phyloP scores from a whole-genome alignment of 2,888 invertebrate genomes.

The Ormia ochracea region DNA sequence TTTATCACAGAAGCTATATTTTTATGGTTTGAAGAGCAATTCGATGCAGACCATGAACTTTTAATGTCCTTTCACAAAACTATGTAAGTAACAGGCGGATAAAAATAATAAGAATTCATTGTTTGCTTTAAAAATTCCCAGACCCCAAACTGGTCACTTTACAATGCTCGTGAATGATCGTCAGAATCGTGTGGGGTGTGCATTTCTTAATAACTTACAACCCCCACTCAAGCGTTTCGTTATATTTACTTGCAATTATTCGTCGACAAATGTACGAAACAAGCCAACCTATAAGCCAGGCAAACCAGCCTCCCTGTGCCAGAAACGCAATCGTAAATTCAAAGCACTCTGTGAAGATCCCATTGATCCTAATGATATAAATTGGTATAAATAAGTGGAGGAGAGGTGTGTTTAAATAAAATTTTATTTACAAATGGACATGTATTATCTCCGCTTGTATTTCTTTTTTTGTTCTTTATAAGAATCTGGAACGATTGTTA shows the following conservation, averaged over 20 bases:
- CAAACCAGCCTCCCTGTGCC: slow-evolving; percentile 29
- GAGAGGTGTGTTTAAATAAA: no score
- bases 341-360: slow-evolving; percentile 44
- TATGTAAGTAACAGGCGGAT: neutral
- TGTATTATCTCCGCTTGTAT: no score
- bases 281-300: slow-evolving; percentile 57
- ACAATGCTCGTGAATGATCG: slow-evolving; percentile 54
- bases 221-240: slow-evolving; percentile 7
- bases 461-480: no score
- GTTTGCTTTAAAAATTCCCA: neutral
- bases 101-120: no score
- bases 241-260: slow-evolving; percentile 62
- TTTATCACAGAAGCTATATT: slow-evolving; percentile 54
- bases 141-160: slow-evolving; percentile 61
- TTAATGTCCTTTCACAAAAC: slow-evolving; percentile 47
- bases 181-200: slow-evolving; percentile 54
- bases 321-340: slow-evolving; percentile 20
- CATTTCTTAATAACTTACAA: slow-evolving; percentile 37
- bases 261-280: slow-evolving; percentile 56
- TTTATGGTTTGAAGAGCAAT: slow-evolving; percentile 60
- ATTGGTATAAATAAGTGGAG: slow-evolving; percentile 50
- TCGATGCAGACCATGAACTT: slow-evolving; percentile 44
- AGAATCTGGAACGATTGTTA: no score
- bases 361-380: slow-evolving; percentile 56
- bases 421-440: no score